Base-by-base conservation (phyloP, 2,113 vertebrate genomes). In the Hippocampus comes region DNA sequence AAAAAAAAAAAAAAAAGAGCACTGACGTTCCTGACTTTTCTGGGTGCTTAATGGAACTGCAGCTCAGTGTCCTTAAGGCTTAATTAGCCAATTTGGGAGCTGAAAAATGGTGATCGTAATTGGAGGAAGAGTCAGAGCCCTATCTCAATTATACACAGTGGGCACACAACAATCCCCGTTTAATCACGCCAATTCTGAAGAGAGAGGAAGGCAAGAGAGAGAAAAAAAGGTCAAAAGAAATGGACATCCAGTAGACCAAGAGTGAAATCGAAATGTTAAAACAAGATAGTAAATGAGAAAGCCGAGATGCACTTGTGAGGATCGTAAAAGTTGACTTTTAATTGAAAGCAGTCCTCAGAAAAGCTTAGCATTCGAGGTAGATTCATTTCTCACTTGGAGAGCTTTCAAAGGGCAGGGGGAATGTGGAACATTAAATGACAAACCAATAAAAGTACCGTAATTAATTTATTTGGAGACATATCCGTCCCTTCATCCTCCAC, bases 41-140 rank as follows among this genome's bases (percentile, higher is more conserved):
- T 55, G 61, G 61, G 80, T 60, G 65, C 74, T 80, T 67, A 78
- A 71, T 77, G 75, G 18, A 21, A 82, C 80, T 69, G 65, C 56
- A 72, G 81, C 78, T 75, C 21, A 12, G 80, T 87, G 79, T 91
- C 86, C 87, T 82, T 82, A 76, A 90, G 88, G 86, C 79, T 82
- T 92, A 89, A 91, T 92, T 91, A 90, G 88, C 75, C 20, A 56
- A 83, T 85, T 77, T 70, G 67, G 60, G 68, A 78, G 79, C 78
- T 78, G 79, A 85, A 82, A 80, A 90, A 87, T 76, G 74, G 75
- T 48, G 77, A 79, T 78, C 9, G 65, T 91, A 88, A 91, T 87
- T 88, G 79, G 81, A 65, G 84, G 86, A 81, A 79, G 77, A 77
- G 79, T 70, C 73, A 68, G 78, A 86, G 61, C 78, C 77, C 71